phyloP scores from a whole-genome alignment of 2,113 vertebrate genomes.

The Myocastor coypus region DNA sequence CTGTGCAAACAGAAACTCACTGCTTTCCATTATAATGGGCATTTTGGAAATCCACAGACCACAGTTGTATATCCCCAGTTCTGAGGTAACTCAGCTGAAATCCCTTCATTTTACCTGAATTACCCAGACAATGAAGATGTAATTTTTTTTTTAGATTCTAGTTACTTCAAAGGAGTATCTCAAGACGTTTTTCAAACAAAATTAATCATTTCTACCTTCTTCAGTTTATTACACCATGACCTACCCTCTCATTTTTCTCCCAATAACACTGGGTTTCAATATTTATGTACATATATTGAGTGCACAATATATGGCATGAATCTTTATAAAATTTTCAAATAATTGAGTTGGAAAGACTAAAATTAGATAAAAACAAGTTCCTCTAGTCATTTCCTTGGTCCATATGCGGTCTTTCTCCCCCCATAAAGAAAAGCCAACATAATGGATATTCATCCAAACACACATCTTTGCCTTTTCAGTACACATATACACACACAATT shows the following conservation, averaged over 20 bases:
- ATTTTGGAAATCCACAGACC: neutral
- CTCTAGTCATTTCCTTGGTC: neutral
- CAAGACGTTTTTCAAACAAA: conserved; percentile 34
- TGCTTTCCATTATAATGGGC: neutral
- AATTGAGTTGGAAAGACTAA: conserved; percentile 3
- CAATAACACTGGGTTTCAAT: too few species aligned
- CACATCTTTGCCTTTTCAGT: neutral
- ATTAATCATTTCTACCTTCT: conserved; percentile 51
- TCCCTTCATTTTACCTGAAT: conserved; percentile 48
- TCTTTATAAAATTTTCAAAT: neutral
- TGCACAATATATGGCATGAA: neutral
- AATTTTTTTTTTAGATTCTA: conserved; percentile 18
- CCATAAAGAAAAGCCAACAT: neutral
- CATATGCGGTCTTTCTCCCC: neutral
- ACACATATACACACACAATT: neutral
- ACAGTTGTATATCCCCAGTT: neutral
- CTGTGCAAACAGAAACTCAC: neutral
- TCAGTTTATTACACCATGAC: neutral
- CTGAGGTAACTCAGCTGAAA: conserved; percentile 34
- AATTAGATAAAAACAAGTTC: neutral
- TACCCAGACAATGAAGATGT: conserved; percentile 17
- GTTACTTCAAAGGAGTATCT: conserved; percentile 51
- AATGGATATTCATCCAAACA: neutral
- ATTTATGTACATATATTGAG: neutral
- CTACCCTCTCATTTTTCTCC: neutral